These are phyloP conservation scores for Atherinomorus stipes DNA, from an alignment of 2,113 vertebrate species.

Conservation along the genomic window DNA sequence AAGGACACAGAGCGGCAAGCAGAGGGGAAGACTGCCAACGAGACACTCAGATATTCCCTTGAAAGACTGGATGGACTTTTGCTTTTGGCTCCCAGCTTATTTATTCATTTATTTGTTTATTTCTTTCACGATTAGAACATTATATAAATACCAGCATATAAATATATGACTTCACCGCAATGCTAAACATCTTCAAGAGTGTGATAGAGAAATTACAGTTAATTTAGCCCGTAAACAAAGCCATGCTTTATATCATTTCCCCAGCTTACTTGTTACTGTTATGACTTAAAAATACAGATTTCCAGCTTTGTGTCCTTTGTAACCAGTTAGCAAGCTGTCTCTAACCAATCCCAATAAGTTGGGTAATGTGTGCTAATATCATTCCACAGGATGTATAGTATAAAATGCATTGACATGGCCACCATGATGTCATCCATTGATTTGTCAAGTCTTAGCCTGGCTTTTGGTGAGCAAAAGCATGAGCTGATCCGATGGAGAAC, in stretches of 20 bases:
- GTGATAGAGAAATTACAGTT: slow-evolving; percentile 4
- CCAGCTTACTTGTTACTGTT: background rate
- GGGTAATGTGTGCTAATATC: slow-evolving; percentile 50
- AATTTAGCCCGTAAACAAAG: background rate
- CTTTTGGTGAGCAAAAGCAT: background rate
- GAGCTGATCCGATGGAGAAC: background rate
- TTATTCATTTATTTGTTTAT: slow-evolving; percentile 17
- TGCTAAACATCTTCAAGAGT: slow-evolving; percentile 7
- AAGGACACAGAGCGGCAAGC: slow-evolving; percentile 70
- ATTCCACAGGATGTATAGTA: background rate
- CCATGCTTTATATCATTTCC: background rate
- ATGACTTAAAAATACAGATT: no score
- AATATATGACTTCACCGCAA: background rate
- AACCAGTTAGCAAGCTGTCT: slow-evolving; percentile 24
- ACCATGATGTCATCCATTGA: no score
- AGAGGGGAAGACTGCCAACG: slow-evolving; percentile 36
- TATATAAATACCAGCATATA: slow-evolving; percentile 12
- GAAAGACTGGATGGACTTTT: slow-evolving; percentile 45
- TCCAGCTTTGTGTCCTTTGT: no score
- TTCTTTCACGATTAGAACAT: background rate
- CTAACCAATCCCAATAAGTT: slow-evolving; percentile 14
- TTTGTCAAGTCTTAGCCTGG: background rate
- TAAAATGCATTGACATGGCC: no score
- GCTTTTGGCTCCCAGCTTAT: background rate
- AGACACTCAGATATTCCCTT: slow-evolving; percentile 46